Evolutionary conservation across 2,113 vertebrate species (phyloP).

Genomic region (Nymphicus hollandicus): DNA sequence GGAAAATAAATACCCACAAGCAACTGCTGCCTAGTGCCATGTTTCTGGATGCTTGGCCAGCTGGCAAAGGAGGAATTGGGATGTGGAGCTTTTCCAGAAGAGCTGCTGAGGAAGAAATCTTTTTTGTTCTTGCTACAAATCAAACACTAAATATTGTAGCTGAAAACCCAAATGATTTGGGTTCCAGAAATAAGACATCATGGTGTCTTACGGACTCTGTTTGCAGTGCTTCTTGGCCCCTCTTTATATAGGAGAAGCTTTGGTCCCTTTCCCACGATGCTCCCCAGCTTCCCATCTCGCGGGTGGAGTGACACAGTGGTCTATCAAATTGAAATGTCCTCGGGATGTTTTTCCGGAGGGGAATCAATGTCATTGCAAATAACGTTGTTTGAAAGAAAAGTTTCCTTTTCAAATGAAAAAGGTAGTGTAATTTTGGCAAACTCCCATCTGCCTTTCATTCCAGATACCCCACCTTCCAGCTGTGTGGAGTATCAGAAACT

Average conservation of each 20-base stretch:
- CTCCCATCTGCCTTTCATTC: background rate
- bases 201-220: background rate
- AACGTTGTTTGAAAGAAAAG: conserved; percentile 5
- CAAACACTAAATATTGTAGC: conserved; percentile 53
- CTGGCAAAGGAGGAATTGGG: background rate
- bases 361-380: background rate
- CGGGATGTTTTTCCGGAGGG: conserved; percentile 7
- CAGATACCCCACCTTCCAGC: background rate
- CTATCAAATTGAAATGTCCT: background rate
- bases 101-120: background rate
- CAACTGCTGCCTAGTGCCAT: conserved; percentile 11
- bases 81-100: conserved; percentile 52
- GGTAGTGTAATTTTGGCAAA: background rate
- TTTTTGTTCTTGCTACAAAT: conserved; percentile 10
- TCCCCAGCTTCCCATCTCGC: background rate
- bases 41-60: conserved; percentile 25
- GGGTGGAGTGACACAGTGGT: background rate
- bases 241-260: background rate
- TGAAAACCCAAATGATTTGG: conserved; percentile 18
- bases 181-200: background rate
- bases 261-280: background rate
- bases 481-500: background rate
- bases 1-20: conserved; percentile 46
- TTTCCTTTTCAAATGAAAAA: background rate
- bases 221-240: background rate